Percentiles rank a stretch among this genome's conserved stretches.
phyloP scores from a whole-genome alignment of 1,140 invertebrate species.

The Saxidomus purpurata region DNA sequence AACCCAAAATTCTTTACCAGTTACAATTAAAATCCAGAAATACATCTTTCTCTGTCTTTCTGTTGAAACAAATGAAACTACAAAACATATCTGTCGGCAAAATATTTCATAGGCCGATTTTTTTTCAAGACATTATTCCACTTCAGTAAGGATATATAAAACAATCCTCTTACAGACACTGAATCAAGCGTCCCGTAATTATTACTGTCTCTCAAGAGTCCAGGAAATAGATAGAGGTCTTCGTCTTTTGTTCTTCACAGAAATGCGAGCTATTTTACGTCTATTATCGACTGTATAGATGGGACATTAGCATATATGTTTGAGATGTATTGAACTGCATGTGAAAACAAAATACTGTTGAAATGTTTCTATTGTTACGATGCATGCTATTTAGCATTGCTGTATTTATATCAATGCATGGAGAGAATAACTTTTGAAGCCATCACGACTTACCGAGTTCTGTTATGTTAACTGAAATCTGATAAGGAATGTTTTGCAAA shows the following conservation, averaged over 20 bases:
- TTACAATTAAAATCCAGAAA: not conserved
- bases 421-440: too few relatives aligned
- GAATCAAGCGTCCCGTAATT: not conserved
- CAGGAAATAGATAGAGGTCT: not conserved
- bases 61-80: not conserved
- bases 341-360: too few relatives aligned
- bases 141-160: not conserved
- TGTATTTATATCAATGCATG: too few relatives aligned
- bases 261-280: not conserved
- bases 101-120: not conserved
- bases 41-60: not conserved
- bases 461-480: too few relatives aligned
- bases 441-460: too few relatives aligned
- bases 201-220: not conserved
- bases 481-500: too few relatives aligned
- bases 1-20: too few relatives aligned
- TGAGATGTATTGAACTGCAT: too few relatives aligned
- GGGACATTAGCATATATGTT: too few relatives aligned
- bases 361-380: too few relatives aligned
- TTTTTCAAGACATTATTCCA: not conserved
- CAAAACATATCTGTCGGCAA: not conserved
- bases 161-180: constrained; percentile 12
- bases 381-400: too few relatives aligned
- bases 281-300: too few relatives aligned
- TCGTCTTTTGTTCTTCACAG: not conserved